Percentiles rank a stretch among this genome's conserved stretches.
phyloP scores from a whole-genome alignment of 2,113 vertebrate genomes.

The Oreochromis tanganicae region DNA sequence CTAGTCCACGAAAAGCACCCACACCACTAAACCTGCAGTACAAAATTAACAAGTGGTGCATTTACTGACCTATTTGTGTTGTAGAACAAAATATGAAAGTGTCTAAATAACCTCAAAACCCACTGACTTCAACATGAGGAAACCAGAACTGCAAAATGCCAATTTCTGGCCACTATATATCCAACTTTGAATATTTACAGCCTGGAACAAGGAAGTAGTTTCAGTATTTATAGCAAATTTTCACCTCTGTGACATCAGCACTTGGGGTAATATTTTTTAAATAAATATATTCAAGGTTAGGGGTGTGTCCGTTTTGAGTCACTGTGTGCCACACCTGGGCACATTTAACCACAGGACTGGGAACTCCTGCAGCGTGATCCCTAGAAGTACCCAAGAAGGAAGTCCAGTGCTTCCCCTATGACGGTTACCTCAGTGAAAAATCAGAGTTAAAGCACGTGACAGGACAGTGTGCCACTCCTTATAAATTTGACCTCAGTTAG shows the following conservation, averaged over 20 bases:
- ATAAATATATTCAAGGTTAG: not conserved
- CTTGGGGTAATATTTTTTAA: not conserved
- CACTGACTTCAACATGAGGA: not conserved
- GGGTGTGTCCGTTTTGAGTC: not conserved
- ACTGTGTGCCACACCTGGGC: not conserved
- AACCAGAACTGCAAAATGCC: not conserved
- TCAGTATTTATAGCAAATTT: not conserved
- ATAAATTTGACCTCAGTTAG: not conserved
- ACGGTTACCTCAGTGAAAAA: not conserved
- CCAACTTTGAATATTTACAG: not conserved
- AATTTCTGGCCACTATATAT: not conserved
- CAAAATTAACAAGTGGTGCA: not conserved
- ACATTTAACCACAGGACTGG: not conserved
- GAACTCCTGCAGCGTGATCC: not conserved
- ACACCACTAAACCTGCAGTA: not conserved
- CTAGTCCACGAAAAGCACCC: rapidly evolving
- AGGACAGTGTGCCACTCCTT: not conserved
- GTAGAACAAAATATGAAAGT: not conserved
- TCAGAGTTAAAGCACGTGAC: not conserved
- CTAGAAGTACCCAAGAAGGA: not conserved
- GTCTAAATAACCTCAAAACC: not conserved
- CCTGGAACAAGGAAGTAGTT: not conserved
- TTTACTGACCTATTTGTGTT: not conserved
- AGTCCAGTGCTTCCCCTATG: not conserved
- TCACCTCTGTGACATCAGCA: not conserved